Evolutionary conservation across 2,888 invertebrate species (phyloP).

Genomic region (Habroteleia sp.): DNA sequence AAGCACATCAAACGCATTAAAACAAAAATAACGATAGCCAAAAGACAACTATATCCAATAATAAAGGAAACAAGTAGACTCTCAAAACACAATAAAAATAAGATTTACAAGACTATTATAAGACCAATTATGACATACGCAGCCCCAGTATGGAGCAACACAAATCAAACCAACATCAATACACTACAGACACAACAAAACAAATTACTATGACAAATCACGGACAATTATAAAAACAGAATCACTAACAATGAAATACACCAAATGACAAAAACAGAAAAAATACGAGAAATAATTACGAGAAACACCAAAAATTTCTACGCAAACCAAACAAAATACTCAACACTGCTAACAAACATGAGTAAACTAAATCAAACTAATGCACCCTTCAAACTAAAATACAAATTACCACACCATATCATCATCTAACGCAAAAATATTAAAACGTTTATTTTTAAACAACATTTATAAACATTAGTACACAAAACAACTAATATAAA

Average conservation of each 20-base stretch:
- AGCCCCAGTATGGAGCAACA: background rate
- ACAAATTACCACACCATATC: background rate
- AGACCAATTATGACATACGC: slow-evolving; percentile 1
- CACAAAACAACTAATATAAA: too few relatives aligned
- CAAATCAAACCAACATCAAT: background rate
- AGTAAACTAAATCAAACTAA: background rate
- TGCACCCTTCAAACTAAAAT: background rate
- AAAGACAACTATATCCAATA: background rate
- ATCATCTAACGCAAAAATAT: too few relatives aligned
- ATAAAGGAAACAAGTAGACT: background rate
- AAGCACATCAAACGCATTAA: background rate
- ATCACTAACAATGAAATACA: background rate
- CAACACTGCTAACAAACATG: background rate
- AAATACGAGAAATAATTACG: background rate
- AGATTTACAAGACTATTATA: background rate
- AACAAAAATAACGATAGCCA: too few relatives aligned
- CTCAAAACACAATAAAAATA: background rate
- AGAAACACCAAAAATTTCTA: background rate
- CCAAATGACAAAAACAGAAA: background rate
- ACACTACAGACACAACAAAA: background rate
- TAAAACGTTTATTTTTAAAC: too few relatives aligned
- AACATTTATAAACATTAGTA: too few relatives aligned
- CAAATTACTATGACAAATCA: background rate
- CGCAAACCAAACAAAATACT: background rate
- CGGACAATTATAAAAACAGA: background rate